Percentiles rank a stretch among this genome's conserved stretches.
These are phyloP conservation scores for Amphilophus citrinellus DNA, from an alignment of 2,113 vertebrate genomes.

Conservation along the genomic window DNA sequence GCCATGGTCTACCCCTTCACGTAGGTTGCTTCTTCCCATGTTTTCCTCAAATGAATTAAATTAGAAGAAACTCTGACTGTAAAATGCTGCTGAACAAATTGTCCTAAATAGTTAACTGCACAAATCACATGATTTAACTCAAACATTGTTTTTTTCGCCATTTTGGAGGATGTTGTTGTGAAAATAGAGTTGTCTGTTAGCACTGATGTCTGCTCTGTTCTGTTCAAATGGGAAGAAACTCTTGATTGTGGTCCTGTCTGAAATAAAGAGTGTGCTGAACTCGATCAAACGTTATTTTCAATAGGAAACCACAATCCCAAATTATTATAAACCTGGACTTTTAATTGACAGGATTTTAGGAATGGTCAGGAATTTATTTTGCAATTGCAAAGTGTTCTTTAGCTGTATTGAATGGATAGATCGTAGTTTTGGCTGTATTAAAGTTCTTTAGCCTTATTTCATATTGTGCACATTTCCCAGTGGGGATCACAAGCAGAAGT, in stretches of 20 bases:
- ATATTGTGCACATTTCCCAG: slow-evolving; percentile 68
- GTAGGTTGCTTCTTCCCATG: slow-evolving; percentile 77
- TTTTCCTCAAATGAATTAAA: neutral
- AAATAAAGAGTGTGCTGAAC: neutral
- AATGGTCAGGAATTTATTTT: neutral
- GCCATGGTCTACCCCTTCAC: slow-evolving; percentile 99
- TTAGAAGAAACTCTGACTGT: neutral
- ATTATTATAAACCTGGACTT: neutral
- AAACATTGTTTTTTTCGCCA: neutral
- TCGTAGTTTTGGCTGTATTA: neutral
- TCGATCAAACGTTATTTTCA: neutral
- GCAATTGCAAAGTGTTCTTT: neutral
- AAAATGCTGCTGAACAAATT: neutral
- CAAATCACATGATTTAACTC: neutral
- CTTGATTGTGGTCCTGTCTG: too few species aligned
- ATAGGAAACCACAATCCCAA: neutral
- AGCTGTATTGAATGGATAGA: neutral
- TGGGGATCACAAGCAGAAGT: slow-evolving; percentile 98
- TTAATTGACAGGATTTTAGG: neutral
- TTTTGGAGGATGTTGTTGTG: neutral
- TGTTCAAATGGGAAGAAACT: neutral
- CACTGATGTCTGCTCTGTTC: neutral
- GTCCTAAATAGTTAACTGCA: neutral
- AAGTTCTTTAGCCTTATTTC: neutral
- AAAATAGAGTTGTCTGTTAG: neutral